Percentiles rank a stretch among this genome's conserved stretches.
These are phyloP conservation scores for Chrysaora quinquecirrha DNA, from an alignment of 30 jellyfish, hydroid and myxozoan species.

Conservation along the genomic window DNA sequence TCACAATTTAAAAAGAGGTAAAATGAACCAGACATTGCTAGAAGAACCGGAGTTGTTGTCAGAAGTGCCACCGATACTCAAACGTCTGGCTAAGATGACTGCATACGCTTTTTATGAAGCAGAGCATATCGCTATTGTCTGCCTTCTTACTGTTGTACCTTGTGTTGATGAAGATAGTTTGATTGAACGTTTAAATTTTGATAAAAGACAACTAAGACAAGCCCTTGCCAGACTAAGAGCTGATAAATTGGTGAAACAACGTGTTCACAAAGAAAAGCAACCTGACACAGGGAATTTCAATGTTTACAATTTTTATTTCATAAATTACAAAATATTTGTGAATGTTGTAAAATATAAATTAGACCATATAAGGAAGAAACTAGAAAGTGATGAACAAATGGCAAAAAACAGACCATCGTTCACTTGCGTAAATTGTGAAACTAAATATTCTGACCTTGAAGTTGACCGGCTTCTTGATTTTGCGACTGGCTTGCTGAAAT, in stretches of 20 bases:
- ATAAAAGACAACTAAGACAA: conserved; percentile 92
- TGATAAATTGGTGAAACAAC: conserved; percentile 92
- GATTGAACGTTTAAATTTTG: conserved; percentile 83
- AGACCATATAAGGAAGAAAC: conserved; percentile 89
- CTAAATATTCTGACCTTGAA: conserved; percentile 85
- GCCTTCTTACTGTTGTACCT: conserved; percentile 80
- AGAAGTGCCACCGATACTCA: conserved; percentile 97
- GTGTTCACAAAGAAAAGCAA: conserved; percentile 91
- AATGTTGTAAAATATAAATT: conserved; percentile 93
- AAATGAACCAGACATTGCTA: conserved; percentile 73
- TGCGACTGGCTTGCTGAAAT: conserved; percentile 80
- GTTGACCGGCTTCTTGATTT: conserved; percentile 91
- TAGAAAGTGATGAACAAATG: conserved; percentile 94
- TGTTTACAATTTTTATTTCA: conserved; percentile 87
- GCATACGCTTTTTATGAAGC: conserved; percentile 97
- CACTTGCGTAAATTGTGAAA: conserved; percentile 86
- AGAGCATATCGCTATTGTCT: conserved; percentile 84
- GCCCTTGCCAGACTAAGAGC: conserved; percentile 79
- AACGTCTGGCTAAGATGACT: conserved; percentile 89
- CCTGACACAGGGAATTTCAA: conserved; percentile 86
- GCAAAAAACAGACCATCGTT: conserved; percentile 96
- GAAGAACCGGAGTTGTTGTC: conserved; percentile 97
- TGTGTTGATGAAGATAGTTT: conserved; percentile 97
- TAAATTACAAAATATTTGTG: conserved; percentile 89
- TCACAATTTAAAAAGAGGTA: too few species aligned